These are phyloP conservation scores for Sylvietta virens DNA, from an alignment of 2,113 vertebrate genomes.

Conservation along the genomic window DNA sequence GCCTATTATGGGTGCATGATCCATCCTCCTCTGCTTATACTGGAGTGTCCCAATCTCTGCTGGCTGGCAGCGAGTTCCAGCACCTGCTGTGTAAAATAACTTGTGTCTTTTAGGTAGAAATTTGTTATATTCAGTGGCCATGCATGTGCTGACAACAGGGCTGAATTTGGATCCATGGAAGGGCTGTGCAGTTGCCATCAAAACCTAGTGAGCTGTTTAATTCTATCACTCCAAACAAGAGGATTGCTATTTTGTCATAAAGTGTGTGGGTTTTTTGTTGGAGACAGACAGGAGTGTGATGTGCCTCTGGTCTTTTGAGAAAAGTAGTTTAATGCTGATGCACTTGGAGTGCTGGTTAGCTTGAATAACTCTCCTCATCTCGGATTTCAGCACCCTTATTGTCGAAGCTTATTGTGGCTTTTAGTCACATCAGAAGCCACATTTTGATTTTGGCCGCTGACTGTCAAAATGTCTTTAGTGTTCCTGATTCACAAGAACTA, in stretches of 20 bases:
- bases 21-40: neutral
- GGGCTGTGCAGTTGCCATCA: neutral
- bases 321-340: neutral
- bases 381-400: neutral
- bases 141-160: neutral
- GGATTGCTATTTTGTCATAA: neutral
- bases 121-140: neutral
- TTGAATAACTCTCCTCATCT: neutral
- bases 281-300: neutral
- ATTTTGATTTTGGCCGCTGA: neutral
- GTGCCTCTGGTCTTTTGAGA: neutral
- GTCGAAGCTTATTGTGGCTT: neutral
- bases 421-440: neutral
- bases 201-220: neutral
- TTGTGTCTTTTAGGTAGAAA: neutral
- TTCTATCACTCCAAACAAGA: neutral
- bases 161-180: neutral
- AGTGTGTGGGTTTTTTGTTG: accelerated
- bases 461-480: neutral
- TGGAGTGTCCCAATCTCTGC: neutral
- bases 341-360: neutral
- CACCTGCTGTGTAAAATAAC: neutral
- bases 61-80: neutral
- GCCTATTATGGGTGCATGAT: neutral
- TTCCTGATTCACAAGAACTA: neutral